Evolutionary conservation across 1,140 invertebrate species (phyloP).

Genomic region (Anoplolepis gracilipes): DNA sequence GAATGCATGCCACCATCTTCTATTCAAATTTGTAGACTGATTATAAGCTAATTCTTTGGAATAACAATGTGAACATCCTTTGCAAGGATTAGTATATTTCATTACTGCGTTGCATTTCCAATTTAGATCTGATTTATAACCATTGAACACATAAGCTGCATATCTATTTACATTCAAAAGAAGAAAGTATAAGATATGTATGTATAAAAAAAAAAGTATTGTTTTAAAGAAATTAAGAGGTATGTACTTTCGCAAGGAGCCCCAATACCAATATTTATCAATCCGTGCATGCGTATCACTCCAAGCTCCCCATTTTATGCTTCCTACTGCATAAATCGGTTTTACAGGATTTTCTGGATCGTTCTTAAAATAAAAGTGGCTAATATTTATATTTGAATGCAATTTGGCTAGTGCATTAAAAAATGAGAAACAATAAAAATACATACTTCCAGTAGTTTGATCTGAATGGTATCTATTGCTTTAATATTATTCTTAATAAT

Average conservation of each 20-base stretch:
- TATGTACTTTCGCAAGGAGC: slow-evolving; percentile 88
- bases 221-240: background rate
- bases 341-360: slow-evolving; percentile 86
- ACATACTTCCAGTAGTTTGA: slow-evolving; percentile 87
- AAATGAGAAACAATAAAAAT: slow-evolving; percentile 16
- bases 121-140: slow-evolving; percentile 88
- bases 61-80: slow-evolving; percentile 93
- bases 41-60: slow-evolving; percentile 73
- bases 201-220: background rate
- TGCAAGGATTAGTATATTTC: slow-evolving; percentile 92
- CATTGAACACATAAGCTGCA: slow-evolving; percentile 86
- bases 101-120: slow-evolving; percentile 90
- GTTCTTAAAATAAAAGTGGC: slow-evolving; percentile 77
- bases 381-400: slow-evolving; percentile 21
- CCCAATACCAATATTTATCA: slow-evolving; percentile 96
- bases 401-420: slow-evolving; percentile 10
- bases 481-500: slow-evolving; percentile 91
- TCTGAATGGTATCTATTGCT: slow-evolving; percentile 93
- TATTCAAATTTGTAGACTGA: slow-evolving; percentile 62
- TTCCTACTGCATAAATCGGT: slow-evolving; percentile 92
- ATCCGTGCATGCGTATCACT: slow-evolving; percentile 91
- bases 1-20: slow-evolving; percentile 86
- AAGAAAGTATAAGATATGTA: background rate
- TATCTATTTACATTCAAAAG: slow-evolving; percentile 75
- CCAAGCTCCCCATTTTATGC: slow-evolving; percentile 94